Base-by-base conservation (phyloP, 1,140 invertebrate genomes). In the Melanaphis sacchari region DNA sequence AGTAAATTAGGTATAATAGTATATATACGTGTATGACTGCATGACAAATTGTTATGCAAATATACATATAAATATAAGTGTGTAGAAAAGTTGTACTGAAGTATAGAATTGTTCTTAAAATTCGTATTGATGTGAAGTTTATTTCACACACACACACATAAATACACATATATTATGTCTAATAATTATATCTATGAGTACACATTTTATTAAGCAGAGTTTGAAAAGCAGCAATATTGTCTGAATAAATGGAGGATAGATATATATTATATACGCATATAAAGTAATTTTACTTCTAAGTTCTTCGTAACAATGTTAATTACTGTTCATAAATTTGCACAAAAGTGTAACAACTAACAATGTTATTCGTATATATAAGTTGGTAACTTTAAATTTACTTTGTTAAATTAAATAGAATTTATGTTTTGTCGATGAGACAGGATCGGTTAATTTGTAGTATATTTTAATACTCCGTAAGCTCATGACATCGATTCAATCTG, bases 221-320 rank as follows among this genome's bases (percentile, higher is more conserved):
- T 82, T 82, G 36, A 82, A 38, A 24, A 82, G 81, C 81, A 82
- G 81, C 36, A 24, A 82, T 40, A 82, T 82, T 38, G 24, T 82
- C 21, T 40, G 38, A 82, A 82, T 82, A 38, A 82, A 82, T 82
- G 38, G 5, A 82, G 24, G 36, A n/a, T 82, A 18, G 22, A 59
- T 59, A 59, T 59, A n/a, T n/a, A 76, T 76, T 21, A 76, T n/a
- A n/a, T n/a, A n/a, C 59, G 59, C 21, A 18, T 82, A 82, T 82
- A 82, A 82, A 82, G 81, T 82, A 82, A 82, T 82, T 82, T 82
- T 82, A 82, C 81, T 82, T 82, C 18, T 82, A 38, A 82, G 81
- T 82, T 82, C 36, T 82, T 82, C 21, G 36, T 82, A 84, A 84
- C 82, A 84, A 84, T 40, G 82, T 84, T 84, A 84, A 84, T 84